These are phyloP conservation scores for Nephila pilipes DNA, from an alignment of 1,140 invertebrate species.

Conservation along the genomic window DNA sequence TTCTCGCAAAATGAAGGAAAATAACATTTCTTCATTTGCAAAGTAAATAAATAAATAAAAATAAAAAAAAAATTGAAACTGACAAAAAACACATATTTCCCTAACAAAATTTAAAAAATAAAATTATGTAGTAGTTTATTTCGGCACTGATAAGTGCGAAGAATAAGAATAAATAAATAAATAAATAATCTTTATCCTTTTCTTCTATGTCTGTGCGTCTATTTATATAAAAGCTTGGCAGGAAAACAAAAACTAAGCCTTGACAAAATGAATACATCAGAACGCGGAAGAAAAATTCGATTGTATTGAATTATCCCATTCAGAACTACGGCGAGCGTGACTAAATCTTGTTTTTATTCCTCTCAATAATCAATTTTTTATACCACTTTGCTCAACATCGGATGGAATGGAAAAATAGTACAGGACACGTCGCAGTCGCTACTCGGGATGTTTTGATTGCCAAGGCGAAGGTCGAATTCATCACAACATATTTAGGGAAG, in stretches of 20 bases:
- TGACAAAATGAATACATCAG: neutral
- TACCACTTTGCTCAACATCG: neutral
- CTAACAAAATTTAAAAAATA: too few species aligned
- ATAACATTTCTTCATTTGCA: too few species aligned
- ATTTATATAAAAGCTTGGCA: too few species aligned
- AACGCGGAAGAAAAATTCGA: neutral
- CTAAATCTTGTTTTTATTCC: neutral
- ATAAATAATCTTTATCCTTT: too few species aligned
- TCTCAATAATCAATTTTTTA: conserved; percentile 10
- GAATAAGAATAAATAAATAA: too few species aligned
- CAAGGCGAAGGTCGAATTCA: conserved; percentile 36
- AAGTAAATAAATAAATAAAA: too few species aligned
- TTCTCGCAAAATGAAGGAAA: too few species aligned
- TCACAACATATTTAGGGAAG: neutral
- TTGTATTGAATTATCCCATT: neutral
- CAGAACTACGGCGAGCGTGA: neutral
- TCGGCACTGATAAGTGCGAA: too few species aligned
- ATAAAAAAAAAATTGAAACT: too few species aligned
- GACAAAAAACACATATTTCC: too few species aligned
- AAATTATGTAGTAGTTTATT: too few species aligned
- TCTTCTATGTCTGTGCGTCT: too few species aligned
- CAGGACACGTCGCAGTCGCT: neutral
- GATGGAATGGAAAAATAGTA: neutral
- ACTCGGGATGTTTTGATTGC: conserved; percentile 41
- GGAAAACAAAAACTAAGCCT: neutral